Conservation (phyloP, 2,888 invertebrate genomes). For the Eremobia ochroleuca region DNA sequence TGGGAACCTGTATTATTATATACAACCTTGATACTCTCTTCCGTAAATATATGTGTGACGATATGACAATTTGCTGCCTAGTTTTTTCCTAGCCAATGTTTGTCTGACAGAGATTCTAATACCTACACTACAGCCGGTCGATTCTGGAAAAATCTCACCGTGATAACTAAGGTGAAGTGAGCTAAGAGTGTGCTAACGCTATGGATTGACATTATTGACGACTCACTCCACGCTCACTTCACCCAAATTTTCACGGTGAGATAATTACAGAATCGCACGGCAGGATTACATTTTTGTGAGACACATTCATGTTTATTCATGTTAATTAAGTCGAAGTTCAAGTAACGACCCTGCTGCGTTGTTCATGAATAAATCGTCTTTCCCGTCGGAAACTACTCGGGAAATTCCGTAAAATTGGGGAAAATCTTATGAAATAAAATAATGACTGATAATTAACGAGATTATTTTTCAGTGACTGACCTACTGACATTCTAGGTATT, state of each 20-base stretch:
- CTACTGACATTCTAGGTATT: not conserved
- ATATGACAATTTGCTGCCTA: slow-evolving; percentile 7
- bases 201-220: too few species aligned
- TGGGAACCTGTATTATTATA: slow-evolving; percentile 70
- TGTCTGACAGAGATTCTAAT: not conserved
- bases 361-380: slow-evolving; percentile 2
- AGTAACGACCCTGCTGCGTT: not conserved
- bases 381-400: not conserved
- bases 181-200: too few species aligned
- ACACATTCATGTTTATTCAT: slow-evolving; percentile 4
- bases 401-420: not conserved
- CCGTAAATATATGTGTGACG: slow-evolving; percentile 51
- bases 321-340: slow-evolving; percentile 12
- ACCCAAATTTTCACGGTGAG: too few species aligned
- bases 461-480: not conserved
- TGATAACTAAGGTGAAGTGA: too few species aligned
- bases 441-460: not conserved
- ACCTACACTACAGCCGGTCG: too few species aligned
- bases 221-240: too few species aligned
- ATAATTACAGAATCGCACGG: too few species aligned
- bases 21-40: slow-evolving; percentile 69
- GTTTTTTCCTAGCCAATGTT: not conserved
- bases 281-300: not conserved
- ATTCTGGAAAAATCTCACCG: too few species aligned
- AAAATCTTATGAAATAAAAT: not conserved